Conservation (phyloP, 1,140 invertebrate genomes). For the Drosophila teissieri region DNA sequence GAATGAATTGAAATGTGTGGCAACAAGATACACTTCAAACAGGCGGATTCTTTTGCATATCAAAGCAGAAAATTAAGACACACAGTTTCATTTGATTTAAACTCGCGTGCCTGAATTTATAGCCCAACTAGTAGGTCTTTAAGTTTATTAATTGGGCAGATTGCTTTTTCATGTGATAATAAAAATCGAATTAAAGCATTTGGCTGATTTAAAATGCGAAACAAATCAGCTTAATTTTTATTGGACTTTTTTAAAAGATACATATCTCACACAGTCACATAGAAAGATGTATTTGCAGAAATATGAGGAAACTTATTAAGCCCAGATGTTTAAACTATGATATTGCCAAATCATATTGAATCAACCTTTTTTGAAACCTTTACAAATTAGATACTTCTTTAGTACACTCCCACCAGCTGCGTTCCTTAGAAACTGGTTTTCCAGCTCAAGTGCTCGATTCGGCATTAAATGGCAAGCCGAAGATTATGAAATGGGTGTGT, state of each 20-base stretch:
- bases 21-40: neutral
- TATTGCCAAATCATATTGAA: neutral
- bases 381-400: neutral
- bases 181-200: neutral
- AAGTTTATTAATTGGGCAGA: neutral
- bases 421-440: conserved; percentile 35
- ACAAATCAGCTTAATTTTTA: neutral
- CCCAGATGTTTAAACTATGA: too few species aligned
- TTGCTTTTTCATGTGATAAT: neutral
- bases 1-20: neutral
- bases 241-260: too few species aligned
- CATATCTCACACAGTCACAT: too few species aligned
- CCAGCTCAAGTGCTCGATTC: conserved; percentile 19
- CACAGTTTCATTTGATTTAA: neutral
- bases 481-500: conserved; percentile 51
- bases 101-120: neutral
- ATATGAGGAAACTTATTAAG: too few species aligned
- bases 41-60: neutral
- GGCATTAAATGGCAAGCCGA: conserved; percentile 31
- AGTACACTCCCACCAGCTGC: conserved; percentile 8
- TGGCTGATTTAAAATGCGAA: neutral
- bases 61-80: neutral
- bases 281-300: too few species aligned
- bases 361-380: conserved; percentile 1
- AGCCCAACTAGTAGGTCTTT: neutral